A percentile compares a stretch with the other conserved stretches of the same genome.
Evolutionary conservation across 2,113 vertebrate species (phyloP).

Genomic region (Ictalurus punctatus): DNA sequence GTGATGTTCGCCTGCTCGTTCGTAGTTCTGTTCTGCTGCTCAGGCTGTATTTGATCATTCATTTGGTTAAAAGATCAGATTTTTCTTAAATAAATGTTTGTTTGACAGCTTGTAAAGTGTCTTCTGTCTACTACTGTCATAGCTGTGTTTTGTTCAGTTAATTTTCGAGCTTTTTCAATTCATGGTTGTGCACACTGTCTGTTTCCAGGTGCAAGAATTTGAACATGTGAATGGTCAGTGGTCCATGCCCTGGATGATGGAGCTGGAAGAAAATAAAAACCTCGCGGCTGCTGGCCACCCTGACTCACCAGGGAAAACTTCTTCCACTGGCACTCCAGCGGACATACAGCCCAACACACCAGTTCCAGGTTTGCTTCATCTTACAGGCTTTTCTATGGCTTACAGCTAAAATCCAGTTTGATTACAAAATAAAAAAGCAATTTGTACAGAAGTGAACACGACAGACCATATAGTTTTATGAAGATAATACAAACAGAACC

Average conservation of each 20-base stretch:
- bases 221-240: conserved; percentile 96
- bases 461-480: background rate
- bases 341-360: conserved; percentile 95
- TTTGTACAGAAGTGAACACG: background rate
- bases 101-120: background rate
- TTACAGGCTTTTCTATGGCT: background rate
- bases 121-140: background rate
- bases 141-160: background rate
- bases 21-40: background rate
- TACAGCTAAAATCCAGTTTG: background rate
- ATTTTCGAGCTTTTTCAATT: background rate
- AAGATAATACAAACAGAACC: background rate
- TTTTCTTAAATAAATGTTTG: background rate
- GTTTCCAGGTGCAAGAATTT: conserved; percentile 90
- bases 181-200: background rate
- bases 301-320: conserved; percentile 71
- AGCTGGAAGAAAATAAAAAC: conserved; percentile 94
- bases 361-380: conserved; percentile 72
- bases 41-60: background rate
- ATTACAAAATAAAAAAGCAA: background rate
- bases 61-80: background rate
- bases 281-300: conserved; percentile 70
- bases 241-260: conserved; percentile 97
- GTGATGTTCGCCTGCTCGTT: background rate
- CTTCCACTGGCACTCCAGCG: conserved; percentile 89